Evolutionary conservation across 2,888 invertebrate genomes (phyloP), one percentile per base, ranked within the genome.

Genomic region (Philereme transversata): DNA sequence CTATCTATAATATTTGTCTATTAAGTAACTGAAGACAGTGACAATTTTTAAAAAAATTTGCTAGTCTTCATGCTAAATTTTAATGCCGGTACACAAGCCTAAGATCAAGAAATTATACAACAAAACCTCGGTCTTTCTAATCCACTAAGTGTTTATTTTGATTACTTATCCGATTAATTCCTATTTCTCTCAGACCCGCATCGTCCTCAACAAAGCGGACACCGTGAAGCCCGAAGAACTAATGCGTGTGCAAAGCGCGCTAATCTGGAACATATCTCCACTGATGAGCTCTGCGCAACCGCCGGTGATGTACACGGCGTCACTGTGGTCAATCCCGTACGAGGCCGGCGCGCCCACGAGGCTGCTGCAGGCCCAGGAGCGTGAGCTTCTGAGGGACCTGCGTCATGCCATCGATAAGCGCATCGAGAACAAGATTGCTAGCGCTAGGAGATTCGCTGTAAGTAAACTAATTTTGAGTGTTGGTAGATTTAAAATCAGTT

Each of bases 231-330:
- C 98, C 0, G 98, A 98, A 82, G 98, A 98, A 86, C 87, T 99
- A 70, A 96, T 98, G 95, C 94, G 97, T 71, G 98, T 98, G 4
- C 98, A 98, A 86, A 97, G 98, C 72, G 97, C 97, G 8, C 93
- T 99, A 55, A 97, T 99, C 78, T 99, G 98, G 99, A 98, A 98
- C 85, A 97, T 99, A 76, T 98, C 98, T n/a, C 98, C 98, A 5
- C 90, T 98, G 75, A 97, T 99, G 96, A 97, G 98, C 67, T 97
- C 97, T 50, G 96, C 97, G 50, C 98, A 98, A 84, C 98, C 98
- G 5, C 98, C 98, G 33, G 94, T 97, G 56, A 97, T 98, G 95
- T 98, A 98, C 90, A 97, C 97, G 11, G 96, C 96, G 52, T 97
- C 97, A 8, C 85, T 97, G 74, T 98, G 98, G 98, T 97, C 97